Evolutionary conservation across 2,888 invertebrate genomes (phyloP), one percentile per base, ranked within the genome.

Genomic region (Chalcosyrphus nemorum): DNA sequence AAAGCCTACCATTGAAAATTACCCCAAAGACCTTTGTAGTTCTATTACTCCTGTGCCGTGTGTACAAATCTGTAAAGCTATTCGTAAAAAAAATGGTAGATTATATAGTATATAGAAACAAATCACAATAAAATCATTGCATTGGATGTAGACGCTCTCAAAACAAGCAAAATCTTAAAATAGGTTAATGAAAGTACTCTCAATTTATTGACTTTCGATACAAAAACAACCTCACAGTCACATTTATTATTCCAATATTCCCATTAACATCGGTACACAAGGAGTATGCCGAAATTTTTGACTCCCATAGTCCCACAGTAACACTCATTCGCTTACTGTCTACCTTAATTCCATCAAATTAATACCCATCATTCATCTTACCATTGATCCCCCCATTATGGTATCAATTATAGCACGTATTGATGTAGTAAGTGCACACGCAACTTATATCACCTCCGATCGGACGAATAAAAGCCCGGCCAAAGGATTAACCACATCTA

Each of bases 321-420:
- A 45, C 32, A 56, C 54, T 72, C 54, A 47, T 59, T 71, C 63
- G 76, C 70, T 76, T 70, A 76, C 71, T 84, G 82, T 74, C 84
- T 80, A 84, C 84, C 84, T 78, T 84, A 84, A 84, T 84, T 80
- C 84, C 84, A 75, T 84, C 84, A 59, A 84, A 84, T 84, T 80
- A 80, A 84, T 84, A 80, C 56, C 80, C 32, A 57, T 70, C 84
- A 84, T 84, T 59, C 84, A 80, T 84, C 84, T 74, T 70, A 32
- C 75, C 70, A 84, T 84, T 84, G 84, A 84, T 84, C 63, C 70
- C n/a, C 50, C 84, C 74, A 84, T 84, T 80, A 84, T 84, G 68
- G 70, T 75, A 68, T 75, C 84, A 80, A 84, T 84, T 84, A 80
- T 80, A 74, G 84, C 84, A 80, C 80, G 84, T 84, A 84, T 84